phyloP scores from a whole-genome alignment of 2,113 vertebrate species.

The Pelecanoides urinatrix region DNA sequence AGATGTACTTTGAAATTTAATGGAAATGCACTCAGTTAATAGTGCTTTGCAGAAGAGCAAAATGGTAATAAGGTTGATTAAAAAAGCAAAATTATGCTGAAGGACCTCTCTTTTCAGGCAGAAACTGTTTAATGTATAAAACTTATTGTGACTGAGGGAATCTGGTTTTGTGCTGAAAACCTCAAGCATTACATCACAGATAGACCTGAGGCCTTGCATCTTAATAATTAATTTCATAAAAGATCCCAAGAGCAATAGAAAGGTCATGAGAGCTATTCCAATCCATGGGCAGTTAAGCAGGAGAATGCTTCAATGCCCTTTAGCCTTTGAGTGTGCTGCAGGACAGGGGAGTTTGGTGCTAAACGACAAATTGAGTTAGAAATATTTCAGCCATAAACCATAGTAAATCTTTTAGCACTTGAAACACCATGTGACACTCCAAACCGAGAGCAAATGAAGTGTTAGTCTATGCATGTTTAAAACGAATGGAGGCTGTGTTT shows the following conservation, averaged over 20 bases:
- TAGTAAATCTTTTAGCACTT: constrained; percentile 74
- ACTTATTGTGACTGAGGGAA: not conserved
- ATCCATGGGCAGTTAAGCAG: constrained; percentile 22
- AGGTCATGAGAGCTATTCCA: constrained; percentile 24
- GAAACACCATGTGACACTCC: constrained; percentile 39
- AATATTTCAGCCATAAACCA: constrained; percentile 77
- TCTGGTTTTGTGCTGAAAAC: not conserved
- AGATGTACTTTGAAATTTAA: not conserved
- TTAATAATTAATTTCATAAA: constrained; percentile 46
- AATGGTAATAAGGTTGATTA: not conserved
- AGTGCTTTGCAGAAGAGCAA: not conserved
- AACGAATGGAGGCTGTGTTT: not conserved
- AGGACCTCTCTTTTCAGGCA: not conserved
- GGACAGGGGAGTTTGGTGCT: constrained; percentile 69
- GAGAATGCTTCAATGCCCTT: constrained; percentile 61
- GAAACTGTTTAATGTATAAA: not conserved
- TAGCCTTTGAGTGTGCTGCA: constrained; percentile 67
- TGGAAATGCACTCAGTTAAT: not conserved
- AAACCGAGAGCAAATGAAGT: constrained; percentile 66
- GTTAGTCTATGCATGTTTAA: constrained; percentile 43
- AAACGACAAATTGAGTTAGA: constrained; percentile 78
- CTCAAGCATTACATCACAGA: not conserved
- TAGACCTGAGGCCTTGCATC: not conserved
- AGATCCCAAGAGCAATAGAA: not conserved
- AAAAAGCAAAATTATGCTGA: not conserved